Conservation (phyloP, 2,888 invertebrate genomes). For the Synanthedon myopaeformis region DNA sequence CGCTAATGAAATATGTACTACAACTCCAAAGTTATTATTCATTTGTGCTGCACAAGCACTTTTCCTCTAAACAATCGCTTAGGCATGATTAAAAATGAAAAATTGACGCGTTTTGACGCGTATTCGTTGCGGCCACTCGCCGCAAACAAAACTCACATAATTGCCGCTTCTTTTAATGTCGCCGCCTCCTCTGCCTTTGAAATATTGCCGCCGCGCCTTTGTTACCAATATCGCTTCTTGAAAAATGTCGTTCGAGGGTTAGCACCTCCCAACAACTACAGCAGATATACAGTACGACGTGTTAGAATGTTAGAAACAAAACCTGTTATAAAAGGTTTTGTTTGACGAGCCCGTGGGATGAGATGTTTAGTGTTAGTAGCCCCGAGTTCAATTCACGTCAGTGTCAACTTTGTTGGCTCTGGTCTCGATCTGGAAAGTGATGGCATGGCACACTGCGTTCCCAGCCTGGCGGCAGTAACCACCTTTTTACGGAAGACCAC, state of each 20-base stretch:
- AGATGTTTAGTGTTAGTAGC: no score
- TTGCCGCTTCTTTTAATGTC: slow-evolving; percentile 37
- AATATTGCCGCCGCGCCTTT: slow-evolving; percentile 13
- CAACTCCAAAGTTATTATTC: slow-evolving; percentile 8
- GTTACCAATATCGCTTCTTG: slow-evolving; percentile 29
- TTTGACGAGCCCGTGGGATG: no score
- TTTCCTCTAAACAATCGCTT: slow-evolving; percentile 12
- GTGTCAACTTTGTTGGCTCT: no score
- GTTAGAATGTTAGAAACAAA: no score
- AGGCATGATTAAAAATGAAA: slow-evolving; percentile 38
- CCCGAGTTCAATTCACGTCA: no score
- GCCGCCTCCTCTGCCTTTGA: slow-evolving; percentile 1
- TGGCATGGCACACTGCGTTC: no score
- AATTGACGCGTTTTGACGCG: slow-evolving; percentile 19
- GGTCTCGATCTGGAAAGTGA: no score
- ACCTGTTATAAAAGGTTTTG: no score
- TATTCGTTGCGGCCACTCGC: slow-evolving; percentile 9
- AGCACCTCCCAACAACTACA: slow-evolving; percentile 2
- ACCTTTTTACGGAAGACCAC: no score
- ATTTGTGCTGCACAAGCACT: no score
- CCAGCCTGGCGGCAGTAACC: no score
- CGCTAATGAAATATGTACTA: slow-evolving; percentile 1
- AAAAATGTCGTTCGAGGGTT: slow-evolving; percentile 23
- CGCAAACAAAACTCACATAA: slow-evolving; percentile 43
- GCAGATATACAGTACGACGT: neutral